A percentile compares a stretch with the other conserved stretches of the same genome.
Evolutionary conservation across 2,113 vertebrate species (phyloP).

Genomic region (Microcebus ravelobensis): DNA sequence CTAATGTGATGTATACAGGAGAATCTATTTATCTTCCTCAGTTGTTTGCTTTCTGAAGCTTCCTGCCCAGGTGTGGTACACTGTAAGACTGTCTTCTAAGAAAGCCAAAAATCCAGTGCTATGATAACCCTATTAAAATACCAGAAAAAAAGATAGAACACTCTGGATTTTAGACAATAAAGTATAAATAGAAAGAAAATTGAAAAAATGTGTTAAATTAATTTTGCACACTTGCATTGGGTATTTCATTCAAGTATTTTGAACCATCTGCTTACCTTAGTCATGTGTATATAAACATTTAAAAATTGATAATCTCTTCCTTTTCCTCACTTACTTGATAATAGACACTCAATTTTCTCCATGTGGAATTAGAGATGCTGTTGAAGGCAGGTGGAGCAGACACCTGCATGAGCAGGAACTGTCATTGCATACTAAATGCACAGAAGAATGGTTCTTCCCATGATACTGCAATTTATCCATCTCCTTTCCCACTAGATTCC

Average conservation of each 20-base stretch:
- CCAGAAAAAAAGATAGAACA: not conserved
- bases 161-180: not conserved
- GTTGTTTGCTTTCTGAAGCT: conserved; percentile 22
- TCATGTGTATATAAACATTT: not conserved
- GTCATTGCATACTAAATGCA: not conserved
- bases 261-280: not conserved
- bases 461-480: not conserved
- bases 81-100: not conserved
- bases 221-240: not conserved
- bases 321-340: not conserved
- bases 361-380: not conserved
- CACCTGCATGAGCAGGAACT: not conserved
- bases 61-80: not conserved
- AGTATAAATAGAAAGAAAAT: not conserved
- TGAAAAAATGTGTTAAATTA: not conserved
- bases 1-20: not conserved
- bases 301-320: not conserved
- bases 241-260: not conserved
- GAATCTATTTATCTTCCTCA: not conserved
- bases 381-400: not conserved
- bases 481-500: not conserved
- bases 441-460: not conserved
- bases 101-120: not conserved
- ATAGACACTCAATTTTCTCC: not conserved
- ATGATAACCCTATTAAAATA: not conserved